A percentile compares a stretch with the other conserved stretches of the same genome.
phyloP scores from a whole-genome alignment of 2,888 invertebrate genomes.

The Liposcelis brunnea region DNA sequence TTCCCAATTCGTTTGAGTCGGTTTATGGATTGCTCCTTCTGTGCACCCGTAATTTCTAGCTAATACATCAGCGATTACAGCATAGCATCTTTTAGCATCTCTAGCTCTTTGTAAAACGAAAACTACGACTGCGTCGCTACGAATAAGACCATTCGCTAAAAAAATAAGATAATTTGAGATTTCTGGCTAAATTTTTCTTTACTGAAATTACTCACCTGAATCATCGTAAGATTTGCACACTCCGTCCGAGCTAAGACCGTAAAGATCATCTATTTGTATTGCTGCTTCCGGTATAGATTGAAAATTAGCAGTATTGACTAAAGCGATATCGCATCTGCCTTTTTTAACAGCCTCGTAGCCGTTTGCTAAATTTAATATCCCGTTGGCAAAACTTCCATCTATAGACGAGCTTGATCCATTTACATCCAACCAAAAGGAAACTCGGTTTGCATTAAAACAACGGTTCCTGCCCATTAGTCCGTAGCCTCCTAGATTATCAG shows the following conservation, averaged over 20 bases:
- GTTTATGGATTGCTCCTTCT: slow-evolving; percentile 18
- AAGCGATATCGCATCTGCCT: slow-evolving; percentile 32
- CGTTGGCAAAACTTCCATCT: slow-evolving; percentile 47
- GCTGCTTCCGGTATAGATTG: slow-evolving; percentile 39
- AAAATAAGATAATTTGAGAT: slow-evolving; percentile 9
- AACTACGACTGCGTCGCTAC: slow-evolving; percentile 27
- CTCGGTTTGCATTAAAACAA: no score
- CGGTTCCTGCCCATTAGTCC: no score
- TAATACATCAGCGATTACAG: slow-evolving; percentile 32
- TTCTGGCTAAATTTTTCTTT: no score
- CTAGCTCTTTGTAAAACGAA: slow-evolving; percentile 24
- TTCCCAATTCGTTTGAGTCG: background rate
- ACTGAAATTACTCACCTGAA: slow-evolving; percentile 31
- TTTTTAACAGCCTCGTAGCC: slow-evolving; percentile 25
- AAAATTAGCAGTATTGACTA: slow-evolving; percentile 36
- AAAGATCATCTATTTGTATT: slow-evolving; percentile 40
- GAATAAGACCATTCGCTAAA: slow-evolving; percentile 26
- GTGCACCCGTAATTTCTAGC: background rate
- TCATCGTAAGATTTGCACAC: slow-evolving; percentile 44
- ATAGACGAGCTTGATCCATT: slow-evolving; percentile 35
- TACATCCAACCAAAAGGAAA: no score
- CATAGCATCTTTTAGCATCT: slow-evolving; percentile 26
- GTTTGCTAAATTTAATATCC: slow-evolving; percentile 38
- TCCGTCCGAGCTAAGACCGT: slow-evolving; percentile 42
- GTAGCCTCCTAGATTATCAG: no score